Conservation (phyloP, 2,888 invertebrate genomes). For the Dysmachus trigonus region DNA sequence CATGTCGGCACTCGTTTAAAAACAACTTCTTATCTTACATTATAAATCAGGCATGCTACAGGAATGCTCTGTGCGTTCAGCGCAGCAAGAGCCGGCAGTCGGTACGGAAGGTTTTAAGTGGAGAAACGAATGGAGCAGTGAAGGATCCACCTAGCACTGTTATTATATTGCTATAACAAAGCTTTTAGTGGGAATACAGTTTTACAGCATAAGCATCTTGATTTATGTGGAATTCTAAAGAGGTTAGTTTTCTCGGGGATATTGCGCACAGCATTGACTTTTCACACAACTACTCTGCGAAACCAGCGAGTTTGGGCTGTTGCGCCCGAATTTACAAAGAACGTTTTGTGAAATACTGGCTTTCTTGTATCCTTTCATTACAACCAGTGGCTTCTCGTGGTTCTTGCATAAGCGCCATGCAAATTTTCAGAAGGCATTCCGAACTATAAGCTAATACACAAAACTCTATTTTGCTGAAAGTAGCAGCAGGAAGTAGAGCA, state of each 20-base stretch:
- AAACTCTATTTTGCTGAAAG: neutral
- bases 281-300: neutral
- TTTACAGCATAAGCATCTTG: conserved; percentile 17
- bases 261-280: neutral
- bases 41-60: conserved; percentile 2
- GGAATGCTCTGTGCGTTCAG: neutral
- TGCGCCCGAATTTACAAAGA: neutral
- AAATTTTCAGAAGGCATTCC: neutral
- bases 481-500: neutral
- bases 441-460: neutral
- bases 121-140: neutral
- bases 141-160: neutral
- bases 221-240: conserved; percentile 1
- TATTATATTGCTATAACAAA: neutral
- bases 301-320: neutral
- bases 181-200: neutral
- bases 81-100: neutral
- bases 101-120: neutral
- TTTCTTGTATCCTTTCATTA: neutral
- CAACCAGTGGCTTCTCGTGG: neutral
- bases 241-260: neutral
- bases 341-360: neutral
- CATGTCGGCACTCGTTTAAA: neutral
- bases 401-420: neutral
- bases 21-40: conserved; percentile 9